These are phyloP conservation scores for Pseudorhombus dupliciocellatus DNA, from an alignment of 2,113 vertebrate species.

Conservation along the genomic window DNA sequence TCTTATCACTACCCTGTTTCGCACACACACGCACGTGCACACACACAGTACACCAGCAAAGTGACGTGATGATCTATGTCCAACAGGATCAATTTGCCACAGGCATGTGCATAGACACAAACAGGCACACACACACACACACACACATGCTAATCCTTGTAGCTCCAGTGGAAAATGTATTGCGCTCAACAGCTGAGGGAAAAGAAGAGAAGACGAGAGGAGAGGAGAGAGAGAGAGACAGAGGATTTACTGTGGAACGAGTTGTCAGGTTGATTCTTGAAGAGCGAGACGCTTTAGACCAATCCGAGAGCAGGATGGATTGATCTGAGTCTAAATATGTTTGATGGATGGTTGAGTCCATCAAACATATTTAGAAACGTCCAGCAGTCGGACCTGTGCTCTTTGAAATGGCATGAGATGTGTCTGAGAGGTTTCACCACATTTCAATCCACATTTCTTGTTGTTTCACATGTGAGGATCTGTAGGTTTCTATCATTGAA, in stretches of 20 bases:
- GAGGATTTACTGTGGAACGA: constrained; percentile 1
- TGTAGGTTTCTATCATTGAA: no score
- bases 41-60: constrained; percentile 24
- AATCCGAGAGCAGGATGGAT: no score
- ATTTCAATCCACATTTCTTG: no score
- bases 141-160: constrained; percentile 19
- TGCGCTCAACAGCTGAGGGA: constrained; percentile 16
- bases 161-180: constrained; percentile 13
- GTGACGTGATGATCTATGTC: constrained; percentile 47
- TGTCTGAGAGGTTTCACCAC: no score
- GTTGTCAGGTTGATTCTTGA: neutral
- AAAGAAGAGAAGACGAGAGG: no score
- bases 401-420: neutral
- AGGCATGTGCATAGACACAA: neutral
- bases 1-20: constrained; percentile 48
- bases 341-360: no score
- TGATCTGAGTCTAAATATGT: no score
- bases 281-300: no score
- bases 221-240: neutral
- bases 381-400: no score
- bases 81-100: constrained; percentile 46
- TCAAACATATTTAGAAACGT: no score
- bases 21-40: constrained; percentile 20
- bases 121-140: constrained; percentile 4
- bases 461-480: no score